A percentile compares a stretch with the other conserved stretches of the same genome.
Conservation (phyloP, 2,888 invertebrate species). For the Proisotoma minuta region DNA sequence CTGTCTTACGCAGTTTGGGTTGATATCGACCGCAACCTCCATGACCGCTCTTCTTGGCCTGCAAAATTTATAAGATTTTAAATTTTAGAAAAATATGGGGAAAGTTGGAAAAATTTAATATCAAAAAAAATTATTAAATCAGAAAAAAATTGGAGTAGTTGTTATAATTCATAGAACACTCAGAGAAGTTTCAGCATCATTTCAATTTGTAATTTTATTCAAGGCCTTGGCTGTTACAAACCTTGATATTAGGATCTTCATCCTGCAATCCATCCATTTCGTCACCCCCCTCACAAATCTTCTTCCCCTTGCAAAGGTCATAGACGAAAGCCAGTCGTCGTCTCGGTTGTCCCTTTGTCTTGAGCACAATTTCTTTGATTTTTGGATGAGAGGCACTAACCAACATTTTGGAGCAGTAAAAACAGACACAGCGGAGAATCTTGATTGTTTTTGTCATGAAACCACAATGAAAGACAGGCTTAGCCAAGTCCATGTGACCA, state of each 20-base stretch:
- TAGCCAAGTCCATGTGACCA: constrained; percentile 95
- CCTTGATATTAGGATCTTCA: constrained; percentile 44
- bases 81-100: too few relatives aligned
- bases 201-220: too few relatives aligned
- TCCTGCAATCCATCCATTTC: constrained; percentile 88
- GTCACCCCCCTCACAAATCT: constrained; percentile 96
- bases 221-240: too few relatives aligned
- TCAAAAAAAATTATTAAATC: too few relatives aligned
- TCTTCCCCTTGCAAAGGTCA: constrained; percentile 95
- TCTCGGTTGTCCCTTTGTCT: constrained; percentile 92
- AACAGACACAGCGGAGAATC: constrained; percentile 96
- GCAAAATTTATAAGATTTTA: not conserved
- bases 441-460: constrained; percentile 97
- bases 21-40: constrained; percentile 98
- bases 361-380: constrained; percentile 89
- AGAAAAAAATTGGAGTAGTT: too few relatives aligned
- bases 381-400: constrained; percentile 88
- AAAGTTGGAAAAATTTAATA: too few relatives aligned
- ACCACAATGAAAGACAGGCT: constrained; percentile 97
- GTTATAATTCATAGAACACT: too few relatives aligned
- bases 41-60: constrained; percentile 64
- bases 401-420: constrained; percentile 94
- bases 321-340: constrained; percentile 92
- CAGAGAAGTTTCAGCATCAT: too few relatives aligned
- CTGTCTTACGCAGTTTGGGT: constrained; percentile 81